Conservation (phyloP, 2,113 vertebrate genomes). For the Hepsetus odoe region DNA sequence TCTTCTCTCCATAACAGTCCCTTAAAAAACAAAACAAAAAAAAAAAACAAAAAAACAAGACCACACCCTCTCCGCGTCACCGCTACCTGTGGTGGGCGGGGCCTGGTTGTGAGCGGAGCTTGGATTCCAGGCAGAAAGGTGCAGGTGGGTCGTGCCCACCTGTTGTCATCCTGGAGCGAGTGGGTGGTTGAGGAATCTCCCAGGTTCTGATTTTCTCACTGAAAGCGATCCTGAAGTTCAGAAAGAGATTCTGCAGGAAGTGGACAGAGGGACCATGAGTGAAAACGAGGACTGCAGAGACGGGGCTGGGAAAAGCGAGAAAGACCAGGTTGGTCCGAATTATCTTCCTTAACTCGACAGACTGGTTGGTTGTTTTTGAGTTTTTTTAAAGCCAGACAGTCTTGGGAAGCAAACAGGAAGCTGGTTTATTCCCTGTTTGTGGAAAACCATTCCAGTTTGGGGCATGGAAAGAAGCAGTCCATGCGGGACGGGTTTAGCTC, state of each 20-base stretch:
- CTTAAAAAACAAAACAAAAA: too few species aligned
- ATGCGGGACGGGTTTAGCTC: too few species aligned
- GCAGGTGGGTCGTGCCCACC: too few species aligned
- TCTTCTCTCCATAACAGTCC: too few species aligned
- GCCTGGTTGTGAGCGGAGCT: background rate
- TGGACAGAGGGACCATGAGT: conserved; percentile 33
- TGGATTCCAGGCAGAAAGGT: background rate
- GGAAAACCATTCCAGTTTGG: too few species aligned
- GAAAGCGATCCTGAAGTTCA: background rate
- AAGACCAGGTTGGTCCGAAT: conserved; percentile 62
- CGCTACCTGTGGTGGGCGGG: background rate
- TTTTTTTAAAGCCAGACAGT: too few species aligned
- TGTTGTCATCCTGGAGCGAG: background rate
- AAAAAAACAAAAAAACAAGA: too few species aligned
- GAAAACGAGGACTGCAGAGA: conserved; percentile 41
- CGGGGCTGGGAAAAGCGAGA: conserved; percentile 55
- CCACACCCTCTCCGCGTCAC: background rate
- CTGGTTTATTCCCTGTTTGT: too few species aligned
- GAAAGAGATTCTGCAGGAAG: conserved; percentile 24
- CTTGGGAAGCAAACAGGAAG: too few species aligned
- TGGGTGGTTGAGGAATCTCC: background rate
- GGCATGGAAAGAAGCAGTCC: too few species aligned
- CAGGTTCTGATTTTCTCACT: background rate
- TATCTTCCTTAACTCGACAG: background rate
- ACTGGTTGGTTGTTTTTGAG: background rate